Percentiles rank a stretch among this genome's conserved stretches.
Evolutionary conservation across 2,888 invertebrate genomes (phyloP).

Genomic region (Amiota mariae): DNA sequence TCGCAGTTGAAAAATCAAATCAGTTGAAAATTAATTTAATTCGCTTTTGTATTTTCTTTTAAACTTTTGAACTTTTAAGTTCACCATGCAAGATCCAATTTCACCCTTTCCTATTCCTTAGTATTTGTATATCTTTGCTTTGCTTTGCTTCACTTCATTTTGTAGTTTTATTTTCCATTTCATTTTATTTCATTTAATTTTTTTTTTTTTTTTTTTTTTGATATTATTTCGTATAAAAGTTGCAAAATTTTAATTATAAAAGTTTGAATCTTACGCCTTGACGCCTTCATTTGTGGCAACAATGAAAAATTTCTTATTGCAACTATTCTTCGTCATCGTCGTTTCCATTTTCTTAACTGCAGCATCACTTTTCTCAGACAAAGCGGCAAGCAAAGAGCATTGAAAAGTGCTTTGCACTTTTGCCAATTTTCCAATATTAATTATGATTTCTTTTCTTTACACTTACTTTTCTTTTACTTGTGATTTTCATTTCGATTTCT

Average conservation of each 20-base stretch:
- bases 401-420: slow-evolving; percentile 33
- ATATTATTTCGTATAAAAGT: slow-evolving; percentile 33
- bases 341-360: slow-evolving; percentile 35
- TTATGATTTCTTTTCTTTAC: slow-evolving; percentile 52
- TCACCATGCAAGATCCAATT: no score
- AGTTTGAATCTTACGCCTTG: slow-evolving; percentile 59
- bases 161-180: slow-evolving; percentile 47
- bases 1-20: slow-evolving; percentile 54
- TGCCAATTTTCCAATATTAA: slow-evolving; percentile 62
- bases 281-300: slow-evolving; percentile 47
- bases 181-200: slow-evolving; percentile 42
- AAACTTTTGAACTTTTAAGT: slow-evolving; percentile 48
- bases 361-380: not conserved
- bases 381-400: not conserved
- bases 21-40: slow-evolving; percentile 67
- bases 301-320: slow-evolving; percentile 42
- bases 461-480: no score
- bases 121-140: not conserved
- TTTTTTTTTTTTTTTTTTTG: slow-evolving; percentile 38
- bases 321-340: slow-evolving; percentile 33
- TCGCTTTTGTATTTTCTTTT: slow-evolving; percentile 48
- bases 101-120: no score
- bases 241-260: slow-evolving; percentile 65
- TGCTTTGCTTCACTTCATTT: not conserved
- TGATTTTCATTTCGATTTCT: no score